Base-by-base conservation (phyloP, 2,888 invertebrate species). In the Dynastes maya region DNA sequence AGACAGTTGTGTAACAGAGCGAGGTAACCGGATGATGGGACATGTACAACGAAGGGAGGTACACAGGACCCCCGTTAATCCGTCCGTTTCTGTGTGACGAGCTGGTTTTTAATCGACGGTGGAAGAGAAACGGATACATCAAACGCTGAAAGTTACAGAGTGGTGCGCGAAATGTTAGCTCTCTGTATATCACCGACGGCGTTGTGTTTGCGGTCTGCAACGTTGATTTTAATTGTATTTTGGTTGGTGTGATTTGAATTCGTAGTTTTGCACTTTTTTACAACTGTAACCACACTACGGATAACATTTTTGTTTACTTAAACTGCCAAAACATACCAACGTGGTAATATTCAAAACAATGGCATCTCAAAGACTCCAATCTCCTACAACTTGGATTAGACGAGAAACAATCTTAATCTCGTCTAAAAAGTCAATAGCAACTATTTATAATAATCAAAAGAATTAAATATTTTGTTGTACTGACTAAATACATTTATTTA, bases 41-140 rank as follows among this genome's bases (percentile, higher is more conserved):
- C 68, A 29, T 29, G 51, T n/a, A 51, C 49, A 27, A 68, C 51
- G 51, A 68, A 68, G 68, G 68, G 68, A 51, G 68, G 68, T 68
- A 49, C 61, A 11, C 16, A 40, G 22, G 16, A n/a, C 58, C 27
- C 82, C 79, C 81, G 81, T 83, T 84, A 85, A 85, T 85, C 84
- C 82, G 83, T 81, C 74, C 51, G 67, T 65, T 40, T 80, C 77
- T 83, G 83, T 84, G 83, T 83, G 83, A 82, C 82, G 83, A 82
- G 83, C 79, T 79, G 83, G 80, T 84, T 85, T 85, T 85, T 85
- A 85, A 85, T 85, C 85, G 85, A 83, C 84, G 83, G 81, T 82
- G 80, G 81, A 82, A 82, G 29, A 61, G 72, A 4, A 45, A 22
- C 78, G 78, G 68, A 79, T 67, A 79, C 79, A 79, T 79, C 79